Evolutionary conservation across 1,140 invertebrate genomes (phyloP), one percentile per base, ranked within the genome.

Genomic region (Camponotus vicinus): DNA sequence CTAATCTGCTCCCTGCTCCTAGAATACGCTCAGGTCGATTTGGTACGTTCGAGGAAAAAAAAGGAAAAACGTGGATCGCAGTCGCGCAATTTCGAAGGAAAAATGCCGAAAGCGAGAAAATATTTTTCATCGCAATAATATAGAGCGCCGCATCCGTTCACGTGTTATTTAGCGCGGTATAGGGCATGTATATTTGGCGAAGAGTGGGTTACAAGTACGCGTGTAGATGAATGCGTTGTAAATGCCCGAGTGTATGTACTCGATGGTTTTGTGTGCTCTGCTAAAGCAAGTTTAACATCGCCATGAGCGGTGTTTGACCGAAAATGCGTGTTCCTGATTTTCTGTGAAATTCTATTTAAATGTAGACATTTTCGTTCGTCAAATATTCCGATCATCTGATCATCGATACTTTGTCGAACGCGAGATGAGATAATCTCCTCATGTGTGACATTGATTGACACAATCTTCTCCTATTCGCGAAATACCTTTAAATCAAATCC

Each of bases 201-300:
- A 61, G 79, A 73, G 79, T 83, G 70, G 70, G 79, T 63, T 83
- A 34, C 79, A 83, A 75, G 79, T 75, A 75, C 79, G 13, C 55
- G 69, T 75, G 55, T 18, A 57, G 55, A 83, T 61, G 73, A 57
- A 83, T 37, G 79, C 69, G 55, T 61, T 83, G 69, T 63, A 83
- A 83, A 83, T 75, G 69, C 55, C 57, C 49, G 49, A 52, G 15
- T 52, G 69, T 73, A 57, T 83, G 40, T 61, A 55, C 79, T 73
- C 69, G 79, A 83, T 75, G 79, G 42, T 83, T 83, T 83, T 75
- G 79, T 59, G 69, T 73, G 55, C 32, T n/a, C 27, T 45, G 55
- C 37, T 83, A 37, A 49, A 83, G 79, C 79, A 83, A 75, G 69
- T 83, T 83, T 61, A 75, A 83, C 79, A 83, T 75, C 55, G 79